Evolutionary conservation across 1,140 invertebrate genomes (phyloP).

Genomic region (Magallana ariakensis): DNA sequence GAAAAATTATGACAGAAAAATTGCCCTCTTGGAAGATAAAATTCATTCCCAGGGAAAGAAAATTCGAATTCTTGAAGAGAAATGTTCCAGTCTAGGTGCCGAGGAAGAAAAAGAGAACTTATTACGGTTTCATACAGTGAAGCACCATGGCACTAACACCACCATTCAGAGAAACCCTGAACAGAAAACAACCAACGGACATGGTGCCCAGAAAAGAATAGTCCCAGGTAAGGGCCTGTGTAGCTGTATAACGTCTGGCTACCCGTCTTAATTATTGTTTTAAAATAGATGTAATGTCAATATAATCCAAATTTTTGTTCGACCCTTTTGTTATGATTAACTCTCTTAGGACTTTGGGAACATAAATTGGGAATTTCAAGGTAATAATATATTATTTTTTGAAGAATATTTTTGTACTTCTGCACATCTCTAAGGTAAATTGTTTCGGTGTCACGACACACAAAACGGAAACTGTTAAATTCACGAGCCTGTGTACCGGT

Average conservation of each 20-base stretch:
- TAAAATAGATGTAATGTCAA: too few species aligned
- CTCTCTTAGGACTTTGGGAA: too few species aligned
- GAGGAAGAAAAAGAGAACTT: background rate
- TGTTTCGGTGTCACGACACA: background rate
- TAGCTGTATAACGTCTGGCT: too few species aligned
- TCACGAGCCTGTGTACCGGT: too few species aligned
- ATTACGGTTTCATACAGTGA: background rate
- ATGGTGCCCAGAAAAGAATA: background rate
- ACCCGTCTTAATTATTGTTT: too few species aligned
- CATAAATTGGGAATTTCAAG: too few species aligned
- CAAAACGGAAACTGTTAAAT: background rate
- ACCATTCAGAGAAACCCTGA: background rate
- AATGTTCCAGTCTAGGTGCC: background rate
- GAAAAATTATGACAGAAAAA: background rate
- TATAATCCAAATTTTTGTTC: too few species aligned
- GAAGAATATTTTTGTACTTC: too few species aligned
- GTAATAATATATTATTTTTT: too few species aligned
- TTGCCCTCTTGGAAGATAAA: background rate
- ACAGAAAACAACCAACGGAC: background rate
- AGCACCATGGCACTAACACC: too few species aligned
- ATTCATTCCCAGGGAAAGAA: background rate
- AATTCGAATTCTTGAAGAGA: background rate
- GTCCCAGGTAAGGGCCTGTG: background rate
- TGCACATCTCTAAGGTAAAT: background rate
- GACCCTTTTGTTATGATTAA: too few species aligned